These are phyloP conservation scores for Ophion ventricosus DNA, from an alignment of 2,888 invertebrate genomes.

Conservation along the genomic window DNA sequence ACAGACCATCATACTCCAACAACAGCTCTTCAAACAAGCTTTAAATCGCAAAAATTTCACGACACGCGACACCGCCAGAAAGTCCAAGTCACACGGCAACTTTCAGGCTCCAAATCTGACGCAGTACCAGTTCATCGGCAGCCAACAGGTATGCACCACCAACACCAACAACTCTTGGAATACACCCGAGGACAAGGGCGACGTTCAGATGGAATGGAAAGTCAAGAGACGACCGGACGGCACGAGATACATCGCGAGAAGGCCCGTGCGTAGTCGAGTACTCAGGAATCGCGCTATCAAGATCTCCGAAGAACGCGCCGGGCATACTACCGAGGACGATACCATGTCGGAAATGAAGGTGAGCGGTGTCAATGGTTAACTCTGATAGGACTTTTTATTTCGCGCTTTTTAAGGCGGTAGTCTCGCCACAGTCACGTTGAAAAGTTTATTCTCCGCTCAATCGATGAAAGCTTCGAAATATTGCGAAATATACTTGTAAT, in stretches of 20 bases:
- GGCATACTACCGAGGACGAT: slow-evolving; percentile 90
- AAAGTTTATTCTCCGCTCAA: too few species aligned
- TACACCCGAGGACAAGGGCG: slow-evolving; percentile 76
- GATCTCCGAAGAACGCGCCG: slow-evolving; percentile 88
- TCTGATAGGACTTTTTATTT: neutral
- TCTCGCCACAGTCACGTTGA: too few species aligned
- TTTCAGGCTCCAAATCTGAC: slow-evolving; percentile 86
- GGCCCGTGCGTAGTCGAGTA: slow-evolving; percentile 88
- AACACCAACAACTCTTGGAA: slow-evolving; percentile 60
- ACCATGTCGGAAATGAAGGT: slow-evolving; percentile 91
- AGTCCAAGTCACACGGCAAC: slow-evolving; percentile 79
- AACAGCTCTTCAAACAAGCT: slow-evolving; percentile 86
- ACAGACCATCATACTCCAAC: slow-evolving; percentile 88
- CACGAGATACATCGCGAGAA: slow-evolving; percentile 89
- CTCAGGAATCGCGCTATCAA: slow-evolving; percentile 88
- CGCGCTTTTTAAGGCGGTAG: too few species aligned
- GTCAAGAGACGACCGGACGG: slow-evolving; percentile 91
- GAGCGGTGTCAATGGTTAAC: neutral
- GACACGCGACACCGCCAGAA: slow-evolving; percentile 73
- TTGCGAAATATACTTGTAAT: too few species aligned
- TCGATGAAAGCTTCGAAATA: too few species aligned
- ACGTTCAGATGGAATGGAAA: slow-evolving; percentile 88
- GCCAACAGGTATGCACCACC: slow-evolving; percentile 84
- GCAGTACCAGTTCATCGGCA: slow-evolving; percentile 86
- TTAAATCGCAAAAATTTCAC: slow-evolving; percentile 81